Base-by-base conservation (phyloP, 2,113 vertebrate species). In the Emydura subglobosa region DNA sequence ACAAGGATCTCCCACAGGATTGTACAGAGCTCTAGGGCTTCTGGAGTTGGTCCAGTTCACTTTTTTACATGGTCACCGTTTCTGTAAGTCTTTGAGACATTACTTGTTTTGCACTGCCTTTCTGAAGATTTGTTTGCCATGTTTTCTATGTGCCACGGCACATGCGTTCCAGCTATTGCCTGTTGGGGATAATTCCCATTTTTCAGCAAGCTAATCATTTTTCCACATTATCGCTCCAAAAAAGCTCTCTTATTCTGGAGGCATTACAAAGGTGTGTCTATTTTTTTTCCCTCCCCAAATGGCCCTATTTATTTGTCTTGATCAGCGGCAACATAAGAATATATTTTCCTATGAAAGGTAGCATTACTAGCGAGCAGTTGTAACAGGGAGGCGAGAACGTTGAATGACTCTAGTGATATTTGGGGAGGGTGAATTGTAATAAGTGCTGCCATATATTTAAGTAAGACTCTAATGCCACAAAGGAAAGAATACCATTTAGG, bases 21-120 rank as follows among this genome's bases (percentile, higher is more conserved):
- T 89, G 44, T 89, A 61, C 61, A 86, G 68, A 87, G 14, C 29
- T 27, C 55, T 44, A 79, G 91, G 34, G 44, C 79, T 93, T 83
- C 24, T 49, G 82, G 53, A 14, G 13, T 54, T 25, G 27, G 7
- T 29, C 47, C 83, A 55, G 24, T 25, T 82, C 83, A 1, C 1
- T 49, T 94, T 94, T 83, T 19, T 2, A 82, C 79, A 68, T 68
- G 13, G 83, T 76, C 81, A 59, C 54, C 29, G 2, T 53, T 82
- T 13, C 6, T 79, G 6, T 44, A 31, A 55, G 91, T 89, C 34
- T 76, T 53, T 24, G 51, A 91, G 42, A 76, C 61, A 25, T 42
- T 42, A 14, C 42, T 22, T 21, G 5, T 44, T 76, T n/a, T 0
- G 0, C 91, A 88, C 47, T 44, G 12, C 80, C 93, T 72, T 86